Conservation (phyloP, 2,888 invertebrate species). For the Lobophora halterata region DNA sequence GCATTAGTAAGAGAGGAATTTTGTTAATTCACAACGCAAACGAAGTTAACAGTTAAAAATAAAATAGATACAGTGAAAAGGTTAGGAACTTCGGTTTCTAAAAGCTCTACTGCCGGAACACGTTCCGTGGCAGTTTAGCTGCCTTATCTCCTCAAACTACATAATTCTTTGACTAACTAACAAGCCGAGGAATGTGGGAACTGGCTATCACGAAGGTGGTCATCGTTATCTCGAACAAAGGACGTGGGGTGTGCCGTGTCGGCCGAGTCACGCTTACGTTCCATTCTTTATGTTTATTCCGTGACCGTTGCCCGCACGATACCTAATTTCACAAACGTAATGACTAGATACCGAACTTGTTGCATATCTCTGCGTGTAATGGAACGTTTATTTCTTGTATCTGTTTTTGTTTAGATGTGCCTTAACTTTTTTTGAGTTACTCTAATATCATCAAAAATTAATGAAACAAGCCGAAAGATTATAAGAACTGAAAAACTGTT, state of each 20-base stretch:
- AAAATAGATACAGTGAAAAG: too few species aligned
- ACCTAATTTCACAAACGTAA: slow-evolving; percentile 33
- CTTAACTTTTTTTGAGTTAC: too few species aligned
- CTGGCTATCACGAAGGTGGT: slow-evolving; percentile 23
- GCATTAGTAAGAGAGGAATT: too few species aligned
- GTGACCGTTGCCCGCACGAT: slow-evolving; percentile 30
- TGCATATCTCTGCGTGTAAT: slow-evolving; percentile 32
- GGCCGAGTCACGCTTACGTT: slow-evolving; percentile 14
- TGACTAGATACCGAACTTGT: slow-evolving; percentile 31
- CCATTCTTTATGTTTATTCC: slow-evolving; percentile 33
- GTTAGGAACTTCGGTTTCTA: too few species aligned
- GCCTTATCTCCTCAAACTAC: too few species aligned
- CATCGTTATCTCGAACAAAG: slow-evolving; percentile 33
- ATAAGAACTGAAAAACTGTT: too few species aligned
- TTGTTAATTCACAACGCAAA: too few species aligned
- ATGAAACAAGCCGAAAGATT: too few species aligned
- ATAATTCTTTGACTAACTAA: slow-evolving; percentile 3
- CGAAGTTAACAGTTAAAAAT: too few species aligned
- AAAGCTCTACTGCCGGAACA: too few species aligned
- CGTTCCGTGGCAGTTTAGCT: too few species aligned
- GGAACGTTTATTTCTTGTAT: slow-evolving; percentile 19
- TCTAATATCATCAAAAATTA: too few species aligned
- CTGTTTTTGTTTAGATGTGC: slow-evolving; percentile 2
- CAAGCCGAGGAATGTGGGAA: slow-evolving; percentile 20
- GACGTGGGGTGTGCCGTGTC: slow-evolving; percentile 23